Evolutionary conservation across 2,113 vertebrate species (phyloP), one percentile per base, ranked within the genome.

Genomic region (Uria lomvia): DNA sequence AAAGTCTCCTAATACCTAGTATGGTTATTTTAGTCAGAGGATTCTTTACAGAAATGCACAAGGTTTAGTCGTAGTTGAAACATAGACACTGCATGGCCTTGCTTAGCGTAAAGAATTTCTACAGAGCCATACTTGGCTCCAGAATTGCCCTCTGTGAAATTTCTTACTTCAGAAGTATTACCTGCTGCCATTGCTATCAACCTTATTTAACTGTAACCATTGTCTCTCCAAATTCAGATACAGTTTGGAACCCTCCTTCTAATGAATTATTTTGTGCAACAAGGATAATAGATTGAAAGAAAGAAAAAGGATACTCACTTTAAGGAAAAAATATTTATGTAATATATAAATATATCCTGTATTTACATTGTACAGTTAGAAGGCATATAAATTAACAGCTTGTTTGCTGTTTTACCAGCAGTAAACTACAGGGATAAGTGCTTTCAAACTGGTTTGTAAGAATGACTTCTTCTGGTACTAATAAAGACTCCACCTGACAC

Each of bases 1-100:
- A 96, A 95, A 96, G 71, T 88, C 93, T 97, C 73, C 82, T 94
- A 96, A 91, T 97, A 97, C 90, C 93, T 96, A 83, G 65, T 68
- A 72, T 72, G 86, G 66, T 93, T 92, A 78, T 96, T 96, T 92
- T 86, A 97, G 95, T 95, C 88, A 95, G 79, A 94, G 81, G 62
- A 91, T 97, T 95, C 81, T 88, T 90, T 96, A 88, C 43, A 6
- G 38, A 79, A 82, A 72, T 27, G 53, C 65, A 62, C 50, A 82
- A 55, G 42, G 36, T 80, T 74, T 82, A 86, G 59, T 76, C 2
- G 0, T 68, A 83, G 66, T 52, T 95, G 78, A 97, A 96, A 88
- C 67, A 29, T n/a, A 90, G 88, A 70, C 58, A 90, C 34, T 53
- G 38, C 34, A 24, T 78, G 79, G 66, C 52, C 68, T 93, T 86